These are phyloP conservation scores for Hydrotaea diabolus DNA, from an alignment of 2,888 invertebrate species.

Conservation along the genomic window DNA sequence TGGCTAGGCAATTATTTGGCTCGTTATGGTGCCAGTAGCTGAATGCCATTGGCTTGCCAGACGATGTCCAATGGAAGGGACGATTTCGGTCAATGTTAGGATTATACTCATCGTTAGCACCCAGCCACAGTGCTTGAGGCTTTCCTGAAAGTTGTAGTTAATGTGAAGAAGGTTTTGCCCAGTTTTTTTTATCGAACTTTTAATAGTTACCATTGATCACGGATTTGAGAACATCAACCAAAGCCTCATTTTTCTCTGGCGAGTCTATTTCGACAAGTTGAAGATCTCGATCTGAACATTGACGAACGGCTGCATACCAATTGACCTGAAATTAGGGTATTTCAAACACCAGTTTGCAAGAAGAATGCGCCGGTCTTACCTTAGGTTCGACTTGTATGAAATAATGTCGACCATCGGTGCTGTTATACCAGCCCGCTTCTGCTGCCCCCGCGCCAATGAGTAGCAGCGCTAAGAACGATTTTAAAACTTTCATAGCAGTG, in stretches of 20 bases:
- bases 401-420: not conserved
- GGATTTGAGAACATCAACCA: not conserved
- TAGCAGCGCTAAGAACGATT: not conserved
- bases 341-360: not conserved
- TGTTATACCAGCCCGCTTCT: not conserved
- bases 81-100: not conserved
- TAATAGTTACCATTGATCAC: not conserved
- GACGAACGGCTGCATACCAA: not conserved
- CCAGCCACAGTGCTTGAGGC: not conserved
- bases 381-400: not conserved
- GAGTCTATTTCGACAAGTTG: slow-evolving; percentile 19
- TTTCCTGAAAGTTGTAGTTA: not conserved
- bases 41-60: not conserved
- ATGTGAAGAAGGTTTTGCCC: not conserved
- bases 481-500: not conserved
- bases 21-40: slow-evolving; percentile 11
- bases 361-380: not conserved
- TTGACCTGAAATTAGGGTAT: not conserved
- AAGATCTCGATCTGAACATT: not conserved
- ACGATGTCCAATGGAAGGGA: slow-evolving; percentile 18
- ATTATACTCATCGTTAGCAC: not conserved
- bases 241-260: not conserved
- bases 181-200: not conserved
- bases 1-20: not conserved
- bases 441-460: not conserved